Percentiles rank a stretch among this genome's conserved stretches.
Evolutionary conservation across 2,797 vertebrate species (phyloP).

Genomic region (Amniataba percoides): DNA sequence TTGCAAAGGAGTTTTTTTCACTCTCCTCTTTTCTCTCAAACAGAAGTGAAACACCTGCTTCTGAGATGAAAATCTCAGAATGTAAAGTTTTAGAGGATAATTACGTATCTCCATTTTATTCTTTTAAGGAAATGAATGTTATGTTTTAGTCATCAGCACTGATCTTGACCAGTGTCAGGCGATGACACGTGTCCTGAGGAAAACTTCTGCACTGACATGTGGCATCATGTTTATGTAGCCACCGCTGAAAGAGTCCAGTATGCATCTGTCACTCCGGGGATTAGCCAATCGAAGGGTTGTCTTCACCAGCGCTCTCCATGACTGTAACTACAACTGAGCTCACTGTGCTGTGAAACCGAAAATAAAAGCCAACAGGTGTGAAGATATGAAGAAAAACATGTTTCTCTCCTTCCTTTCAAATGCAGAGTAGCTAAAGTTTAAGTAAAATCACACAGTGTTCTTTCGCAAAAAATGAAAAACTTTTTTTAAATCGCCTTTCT

Average conservation of each 20-base stretch:
- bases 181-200: constrained; percentile 53
- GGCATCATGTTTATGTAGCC: constrained; percentile 35
- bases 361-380: constrained; percentile 1
- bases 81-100: constrained; percentile 5
- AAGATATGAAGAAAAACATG: neutral
- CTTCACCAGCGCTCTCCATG: neutral
- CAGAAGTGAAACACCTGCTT: constrained; percentile 72
- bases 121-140: neutral
- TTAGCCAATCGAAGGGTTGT: constrained; percentile 18
- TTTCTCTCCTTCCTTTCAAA: neutral
- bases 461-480: neutral
- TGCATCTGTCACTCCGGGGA: constrained; percentile 24
- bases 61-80: constrained; percentile 11
- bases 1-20: constrained; percentile 71
- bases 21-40: constrained; percentile 30
- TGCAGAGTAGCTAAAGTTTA: neutral
- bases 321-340: neutral
- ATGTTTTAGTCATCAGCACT: neutral
- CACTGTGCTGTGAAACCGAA: neutral
- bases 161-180: constrained; percentile 34
- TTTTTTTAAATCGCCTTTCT: neutral
- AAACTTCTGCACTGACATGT: constrained; percentile 41
- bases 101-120: neutral
- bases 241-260: constrained; percentile 18
- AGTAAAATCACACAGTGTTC: neutral